Evolutionary conservation across 2,797 vertebrate species (phyloP).

Genomic region (Chelmon rostratus): DNA sequence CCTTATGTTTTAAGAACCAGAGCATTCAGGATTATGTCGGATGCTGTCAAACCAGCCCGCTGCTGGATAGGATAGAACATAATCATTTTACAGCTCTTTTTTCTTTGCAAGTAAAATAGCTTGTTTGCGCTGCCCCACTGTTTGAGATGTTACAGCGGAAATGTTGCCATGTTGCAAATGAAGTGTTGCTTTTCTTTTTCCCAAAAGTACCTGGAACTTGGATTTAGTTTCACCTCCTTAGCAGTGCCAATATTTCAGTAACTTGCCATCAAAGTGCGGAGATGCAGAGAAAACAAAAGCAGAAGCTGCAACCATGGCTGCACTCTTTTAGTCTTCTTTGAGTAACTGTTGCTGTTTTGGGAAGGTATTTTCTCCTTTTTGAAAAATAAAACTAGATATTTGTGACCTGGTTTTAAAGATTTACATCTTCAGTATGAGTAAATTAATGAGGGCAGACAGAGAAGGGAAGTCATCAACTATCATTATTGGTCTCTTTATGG

Average conservation of each 20-base stretch:
- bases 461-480: not conserved
- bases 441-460: not conserved
- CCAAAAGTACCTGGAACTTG: not conserved
- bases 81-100: not conserved
- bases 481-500: not conserved
- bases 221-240: not conserved
- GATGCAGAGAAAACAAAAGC: no score
- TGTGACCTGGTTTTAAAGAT: conserved; percentile 12
- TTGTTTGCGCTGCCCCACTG: not conserved
- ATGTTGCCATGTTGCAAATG: not conserved
- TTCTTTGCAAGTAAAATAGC: not conserved
- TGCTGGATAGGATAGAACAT: no score
- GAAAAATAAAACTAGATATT: not conserved
- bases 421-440: not conserved
- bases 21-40: not conserved
- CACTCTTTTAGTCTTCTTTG: not conserved
- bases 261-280: not conserved
- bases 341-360: not conserved
- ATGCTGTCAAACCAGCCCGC: not conserved
- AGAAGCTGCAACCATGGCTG: not conserved
- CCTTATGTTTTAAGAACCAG: not conserved
- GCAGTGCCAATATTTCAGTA: not conserved
- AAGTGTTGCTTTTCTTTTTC: not conserved
- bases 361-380: not conserved
- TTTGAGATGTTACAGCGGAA: not conserved